These are phyloP conservation scores for Nomada fabriciana DNA, from an alignment of 2,888 invertebrate genomes.

Conservation along the genomic window DNA sequence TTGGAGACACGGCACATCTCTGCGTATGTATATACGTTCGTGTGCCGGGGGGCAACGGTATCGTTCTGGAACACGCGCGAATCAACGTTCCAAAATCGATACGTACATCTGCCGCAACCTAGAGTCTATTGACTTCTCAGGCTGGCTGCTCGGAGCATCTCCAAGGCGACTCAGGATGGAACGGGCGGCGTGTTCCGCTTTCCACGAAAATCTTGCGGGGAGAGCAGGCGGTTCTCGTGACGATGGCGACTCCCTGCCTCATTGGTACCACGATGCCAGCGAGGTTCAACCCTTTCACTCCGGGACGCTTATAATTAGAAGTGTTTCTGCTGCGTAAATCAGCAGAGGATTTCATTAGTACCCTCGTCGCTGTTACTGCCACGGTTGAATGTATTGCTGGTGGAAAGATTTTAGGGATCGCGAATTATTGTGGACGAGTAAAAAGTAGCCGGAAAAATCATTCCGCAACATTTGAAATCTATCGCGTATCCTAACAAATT, in stretches of 20 bases:
- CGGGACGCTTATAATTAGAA: too few relatives aligned
- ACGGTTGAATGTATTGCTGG: too few relatives aligned
- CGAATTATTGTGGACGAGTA: too few relatives aligned
- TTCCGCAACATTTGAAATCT: too few relatives aligned
- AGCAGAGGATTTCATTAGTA: too few relatives aligned
- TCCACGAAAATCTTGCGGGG: constrained; percentile 40
- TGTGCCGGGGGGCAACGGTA: constrained; percentile 57
- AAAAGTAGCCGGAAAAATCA: too few relatives aligned
- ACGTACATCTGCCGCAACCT: constrained; percentile 70
- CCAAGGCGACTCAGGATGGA: constrained; percentile 58
- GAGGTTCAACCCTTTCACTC: neutral
- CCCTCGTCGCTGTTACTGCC: too few relatives aligned
- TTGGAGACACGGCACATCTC: constrained; percentile 28
- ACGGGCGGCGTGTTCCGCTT: constrained; percentile 38
- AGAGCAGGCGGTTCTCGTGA: neutral
- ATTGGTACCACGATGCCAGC: constrained; percentile 8
- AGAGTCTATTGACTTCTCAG: constrained; percentile 68
- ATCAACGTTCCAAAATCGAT: constrained; percentile 71
- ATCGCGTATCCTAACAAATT: too few relatives aligned
- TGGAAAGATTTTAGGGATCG: too few relatives aligned
- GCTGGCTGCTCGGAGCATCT: constrained; percentile 49
- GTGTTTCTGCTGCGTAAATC: too few relatives aligned
- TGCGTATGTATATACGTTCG: neutral
- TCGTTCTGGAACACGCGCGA: constrained; percentile 69
- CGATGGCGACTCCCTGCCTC: constrained; percentile 13